Percentiles rank a stretch among this genome's conserved stretches.
These are phyloP conservation scores for Natrix natrix DNA, from an alignment of 2,797 vertebrate genomes.

Conservation along the genomic window DNA sequence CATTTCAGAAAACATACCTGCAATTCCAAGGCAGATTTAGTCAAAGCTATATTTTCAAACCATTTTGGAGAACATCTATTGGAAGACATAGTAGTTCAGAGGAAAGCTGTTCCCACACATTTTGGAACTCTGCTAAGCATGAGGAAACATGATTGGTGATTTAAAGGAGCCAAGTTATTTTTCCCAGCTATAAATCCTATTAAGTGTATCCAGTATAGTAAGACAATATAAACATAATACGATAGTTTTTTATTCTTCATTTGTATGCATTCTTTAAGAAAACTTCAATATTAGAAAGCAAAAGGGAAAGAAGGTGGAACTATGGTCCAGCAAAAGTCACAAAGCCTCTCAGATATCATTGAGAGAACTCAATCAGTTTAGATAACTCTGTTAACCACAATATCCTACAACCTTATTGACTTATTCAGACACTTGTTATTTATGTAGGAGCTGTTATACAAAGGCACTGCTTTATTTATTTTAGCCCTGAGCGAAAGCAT, in stretches of 20 bases:
- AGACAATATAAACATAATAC: neutral
- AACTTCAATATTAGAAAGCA: neutral
- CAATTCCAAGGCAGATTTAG: neutral
- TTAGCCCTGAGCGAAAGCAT: neutral
- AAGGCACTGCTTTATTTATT: neutral
- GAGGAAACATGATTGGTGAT: neutral
- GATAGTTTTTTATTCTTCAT: neutral
- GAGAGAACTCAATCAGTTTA: neutral
- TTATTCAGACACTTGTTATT: constrained; percentile 17
- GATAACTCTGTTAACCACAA: neutral
- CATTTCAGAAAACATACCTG: neutral
- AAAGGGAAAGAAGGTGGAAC: neutral
- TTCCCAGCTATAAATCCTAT: neutral
- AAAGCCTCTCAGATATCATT: neutral
- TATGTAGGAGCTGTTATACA: neutral
- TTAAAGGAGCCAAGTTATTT: neutral
- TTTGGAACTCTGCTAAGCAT: neutral
- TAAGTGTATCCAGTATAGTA: neutral
- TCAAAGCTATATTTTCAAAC: neutral
- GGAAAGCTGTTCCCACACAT: neutral
- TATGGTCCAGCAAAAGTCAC: neutral
- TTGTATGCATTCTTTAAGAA: accelerated
- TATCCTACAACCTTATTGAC: constrained; percentile 13
- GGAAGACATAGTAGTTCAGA: neutral
- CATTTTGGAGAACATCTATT: neutral